These are phyloP conservation scores for Atrina japonica DNA, from an alignment of 2,888 invertebrate species.

Conservation along the genomic window DNA sequence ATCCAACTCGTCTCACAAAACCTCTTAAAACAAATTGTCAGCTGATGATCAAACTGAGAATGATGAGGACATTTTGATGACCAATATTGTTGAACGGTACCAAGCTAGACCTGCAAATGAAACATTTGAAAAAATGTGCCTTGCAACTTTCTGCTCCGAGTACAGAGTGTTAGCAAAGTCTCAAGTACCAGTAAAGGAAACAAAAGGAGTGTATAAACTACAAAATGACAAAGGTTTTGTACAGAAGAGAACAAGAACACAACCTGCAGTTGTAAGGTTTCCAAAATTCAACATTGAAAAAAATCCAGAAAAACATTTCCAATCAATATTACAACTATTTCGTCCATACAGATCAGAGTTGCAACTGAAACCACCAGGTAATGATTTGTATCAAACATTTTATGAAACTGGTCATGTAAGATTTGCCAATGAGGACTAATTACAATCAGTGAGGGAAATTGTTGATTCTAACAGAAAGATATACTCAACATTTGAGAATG, in stretches of 20 bases:
- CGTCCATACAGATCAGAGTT: neutral
- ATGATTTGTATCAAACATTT: constrained; percentile 30
- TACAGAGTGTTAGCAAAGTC: constrained; percentile 1
- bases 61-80: constrained; percentile 6
- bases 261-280: constrained; percentile 7
- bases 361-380: constrained; percentile 33
- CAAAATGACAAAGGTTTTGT: constrained; percentile 2
- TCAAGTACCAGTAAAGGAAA: constrained; percentile 7
- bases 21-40: no score
- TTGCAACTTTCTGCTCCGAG: neutral
- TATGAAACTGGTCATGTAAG: constrained; percentile 21
- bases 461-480: neutral
- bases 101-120: neutral
- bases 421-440: neutral
- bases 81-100: constrained; percentile 15
- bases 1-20: constrained; percentile 15
- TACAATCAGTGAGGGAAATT: neutral
- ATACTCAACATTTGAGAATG: neutral
- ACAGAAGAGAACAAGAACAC: constrained; percentile 5
- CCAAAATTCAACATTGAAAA: no score
- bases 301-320: neutral
- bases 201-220: neutral
- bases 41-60: neutral
- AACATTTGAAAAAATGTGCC: neutral
- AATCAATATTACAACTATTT: neutral